Base-by-base conservation (phyloP, 2,888 invertebrate genomes). In the Hirtodrosophila histrioides region DNA sequence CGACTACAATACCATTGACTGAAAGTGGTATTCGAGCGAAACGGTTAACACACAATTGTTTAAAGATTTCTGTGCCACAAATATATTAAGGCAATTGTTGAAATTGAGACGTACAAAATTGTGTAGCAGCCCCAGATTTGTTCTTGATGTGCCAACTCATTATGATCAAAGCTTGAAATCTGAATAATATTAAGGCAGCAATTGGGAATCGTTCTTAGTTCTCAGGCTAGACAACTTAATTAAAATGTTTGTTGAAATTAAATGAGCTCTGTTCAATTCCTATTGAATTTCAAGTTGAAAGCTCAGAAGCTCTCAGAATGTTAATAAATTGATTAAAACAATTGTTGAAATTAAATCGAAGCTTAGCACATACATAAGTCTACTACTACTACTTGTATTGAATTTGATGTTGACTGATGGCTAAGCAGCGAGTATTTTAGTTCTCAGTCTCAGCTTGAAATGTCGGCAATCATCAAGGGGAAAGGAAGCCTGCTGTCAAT, bases 401-500 rank as follows among this genome's bases (percentile, higher is more conserved):
- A 9, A 11, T 41, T 40, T 39, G n/a, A 39, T 35, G 48, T 44
- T 43, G 35, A 61, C 17, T 17, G 17, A 17, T 17, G 17, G 17
- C 17, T 17, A 17, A 17, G 1, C 17, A 17, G 17, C 27, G 45
- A 46, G 65, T 43, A 35, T 56, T 31, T 40, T 12, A 50, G 60
- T 48, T 68, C 50, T 50, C 40, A 48, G 55, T 10, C 36, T 43
- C 31, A 37, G 31, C 48, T 44, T 35, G 12, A 44, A 33, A 51
- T 50, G 60, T 53, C 69, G 67, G 69, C 67, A 33, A 39, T 69
- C 53, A 69, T 61, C 69, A 68, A 68, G 53, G 69, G 36, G 31
- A 23, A 17, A 17, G 17, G 1, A 17, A 17, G 33, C 12, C 10
- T 17, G 29, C 39, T 46, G 35, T 67, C 67, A 60, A 67, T 60